phyloP scores from a whole-genome alignment of 2,113 vertebrate species.

The Bostrychus sinensis region DNA sequence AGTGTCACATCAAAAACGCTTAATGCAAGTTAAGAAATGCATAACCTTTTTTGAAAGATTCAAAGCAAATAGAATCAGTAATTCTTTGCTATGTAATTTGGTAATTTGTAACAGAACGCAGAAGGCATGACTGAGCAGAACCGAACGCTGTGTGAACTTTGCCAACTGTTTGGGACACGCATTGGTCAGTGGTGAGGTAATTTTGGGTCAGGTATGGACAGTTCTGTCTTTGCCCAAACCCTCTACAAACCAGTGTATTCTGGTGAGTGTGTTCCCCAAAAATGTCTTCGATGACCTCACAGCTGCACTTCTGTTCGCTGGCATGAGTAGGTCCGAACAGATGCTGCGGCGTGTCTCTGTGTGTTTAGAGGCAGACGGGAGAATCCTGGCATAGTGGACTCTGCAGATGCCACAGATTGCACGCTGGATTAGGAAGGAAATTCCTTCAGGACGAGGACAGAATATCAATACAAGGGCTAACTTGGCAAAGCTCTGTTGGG shows the following conservation, averaged over 20 bases:
- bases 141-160: conserved; percentile 33
- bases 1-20: conserved; percentile 23
- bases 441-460: conserved; percentile 59
- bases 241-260: conserved; percentile 21
- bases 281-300: conserved; percentile 42
- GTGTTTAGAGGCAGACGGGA: conserved; percentile 16
- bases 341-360: conserved; percentile 50
- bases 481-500: conserved; percentile 13
- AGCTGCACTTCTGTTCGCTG: conserved; percentile 52
- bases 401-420: conserved; percentile 72
- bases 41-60: conserved; percentile 2
- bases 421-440: conserved; percentile 68
- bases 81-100: conserved; percentile 15
- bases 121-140: conserved; percentile 26
- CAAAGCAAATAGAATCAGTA: conserved; percentile 14
- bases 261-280: conserved; percentile 26
- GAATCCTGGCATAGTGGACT: conserved; percentile 60
- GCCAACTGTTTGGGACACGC: conserved; percentile 35
- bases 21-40: too few species aligned
- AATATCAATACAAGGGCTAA: conserved; percentile 35
- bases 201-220: conserved; percentile 49
- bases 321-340: conserved; percentile 41
- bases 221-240: conserved; percentile 15
- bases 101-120: conserved; percentile 20
- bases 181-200: conserved; percentile 27